phyloP scores from a whole-genome alignment of 53 echinoderm and acorn worm genomes.

The Paelopatides confundens region DNA sequence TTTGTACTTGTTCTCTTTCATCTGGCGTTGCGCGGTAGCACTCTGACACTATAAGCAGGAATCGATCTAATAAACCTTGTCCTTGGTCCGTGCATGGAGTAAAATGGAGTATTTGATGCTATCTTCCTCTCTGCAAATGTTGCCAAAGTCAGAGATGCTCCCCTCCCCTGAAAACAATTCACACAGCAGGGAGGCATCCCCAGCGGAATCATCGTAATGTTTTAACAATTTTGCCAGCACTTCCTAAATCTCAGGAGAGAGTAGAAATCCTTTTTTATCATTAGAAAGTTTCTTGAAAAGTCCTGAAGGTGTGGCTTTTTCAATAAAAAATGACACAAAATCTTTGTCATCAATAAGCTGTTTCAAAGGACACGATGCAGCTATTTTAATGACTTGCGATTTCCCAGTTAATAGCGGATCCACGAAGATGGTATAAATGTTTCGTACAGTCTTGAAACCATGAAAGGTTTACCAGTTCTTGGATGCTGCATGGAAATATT shows the following conservation, averaged over 20 bases:
- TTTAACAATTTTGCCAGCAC: not conserved
- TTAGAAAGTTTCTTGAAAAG: constrained; percentile 23
- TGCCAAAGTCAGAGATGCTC: constrained; percentile 14
- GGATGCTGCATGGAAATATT: constrained; percentile 40
- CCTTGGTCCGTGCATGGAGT: constrained; percentile 51
- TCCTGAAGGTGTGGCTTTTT: constrained; percentile 26
- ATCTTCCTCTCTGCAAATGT: constrained; percentile 17
- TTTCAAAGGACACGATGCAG: no score
- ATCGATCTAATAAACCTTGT: constrained; percentile 41
- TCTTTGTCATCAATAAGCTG: constrained; percentile 30
- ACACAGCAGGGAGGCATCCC: constrained; percentile 37
- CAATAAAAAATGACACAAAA: constrained; percentile 29
- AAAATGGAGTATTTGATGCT: not conserved
- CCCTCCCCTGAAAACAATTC: constrained; percentile 57
- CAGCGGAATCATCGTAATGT: not conserved
- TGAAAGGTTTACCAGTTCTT: constrained; percentile 26
- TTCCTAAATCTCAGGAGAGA: constrained; percentile 49
- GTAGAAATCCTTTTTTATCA: not conserved
- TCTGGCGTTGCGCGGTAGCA: constrained; percentile 25
- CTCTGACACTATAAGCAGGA: not conserved
- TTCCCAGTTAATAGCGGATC: constrained; percentile 49
- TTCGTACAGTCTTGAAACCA: constrained; percentile 26
- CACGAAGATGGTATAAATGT: constrained; percentile 34
- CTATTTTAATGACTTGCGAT: constrained; percentile 52
- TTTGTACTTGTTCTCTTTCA: not conserved